Conservation (phyloP, 2,797 vertebrate species). For the Cercopithecus neglectus region DNA sequence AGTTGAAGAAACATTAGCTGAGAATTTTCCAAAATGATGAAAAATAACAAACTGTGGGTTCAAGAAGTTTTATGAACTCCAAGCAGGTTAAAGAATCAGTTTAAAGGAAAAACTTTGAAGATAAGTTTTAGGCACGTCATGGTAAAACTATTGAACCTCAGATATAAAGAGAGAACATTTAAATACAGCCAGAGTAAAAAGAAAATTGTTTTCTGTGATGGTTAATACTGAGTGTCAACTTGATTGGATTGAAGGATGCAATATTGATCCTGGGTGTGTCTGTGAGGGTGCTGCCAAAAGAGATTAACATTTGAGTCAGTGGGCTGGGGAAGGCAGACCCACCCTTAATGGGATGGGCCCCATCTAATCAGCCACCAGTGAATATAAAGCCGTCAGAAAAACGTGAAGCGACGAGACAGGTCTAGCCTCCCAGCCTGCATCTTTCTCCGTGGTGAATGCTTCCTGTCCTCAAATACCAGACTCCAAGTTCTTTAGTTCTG, state of each 20-base stretch:
- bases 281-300: not conserved
- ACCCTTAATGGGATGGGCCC: not conserved
- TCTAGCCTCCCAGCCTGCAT: not conserved
- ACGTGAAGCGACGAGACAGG: not conserved
- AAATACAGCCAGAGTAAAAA: not conserved
- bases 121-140: not conserved
- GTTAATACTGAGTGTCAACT: not conserved
- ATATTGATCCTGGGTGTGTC: not conserved
- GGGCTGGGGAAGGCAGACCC: not conserved
- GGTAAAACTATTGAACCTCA: not conserved
- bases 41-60: not conserved
- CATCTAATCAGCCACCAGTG: not conserved
- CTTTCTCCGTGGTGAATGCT: not conserved
- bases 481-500: not conserved
- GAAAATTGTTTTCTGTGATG: not conserved
- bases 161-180: not conserved
- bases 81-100: not conserved
- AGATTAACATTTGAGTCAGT: not conserved
- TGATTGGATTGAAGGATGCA: not conserved
- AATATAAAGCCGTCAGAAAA: not conserved
- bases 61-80: not conserved
- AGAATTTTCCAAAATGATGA: slow-evolving; percentile 28
- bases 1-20: not conserved
- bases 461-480: not conserved
- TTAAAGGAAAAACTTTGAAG: not conserved